Evolutionary conservation across 2,113 vertebrate species (phyloP), one percentile per base, ranked within the genome.

Genomic region (Coptodon bakossiorum): DNA sequence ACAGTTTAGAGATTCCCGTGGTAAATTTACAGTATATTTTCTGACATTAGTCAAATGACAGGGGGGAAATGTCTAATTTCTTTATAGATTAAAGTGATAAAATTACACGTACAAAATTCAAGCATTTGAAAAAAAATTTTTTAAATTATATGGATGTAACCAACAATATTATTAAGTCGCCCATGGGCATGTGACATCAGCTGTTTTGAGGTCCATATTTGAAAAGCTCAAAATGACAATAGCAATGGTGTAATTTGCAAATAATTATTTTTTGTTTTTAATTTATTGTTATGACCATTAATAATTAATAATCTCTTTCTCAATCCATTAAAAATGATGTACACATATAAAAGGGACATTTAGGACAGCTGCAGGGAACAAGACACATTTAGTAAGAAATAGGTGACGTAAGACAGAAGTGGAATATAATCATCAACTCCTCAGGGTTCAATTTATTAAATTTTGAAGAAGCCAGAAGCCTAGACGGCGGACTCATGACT

Each of bases 61-160:
- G n/a, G n/a, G n/a, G 36, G 34, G 12, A 24, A 40, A 43, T 71
- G 36, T 71, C 36, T 16, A 9, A 66, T 66, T 36, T 71, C n/a
- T 71, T 9, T 24, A 40, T 36, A 6, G 12, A 24, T 43, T 43
- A 43, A 43, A 71, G 36, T 38, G 61, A 36, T 66, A 13, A 71
- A 71, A 24, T 71, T 43, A 40, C n/a, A 43, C 36, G 36, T 22
- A 24, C 14, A 10, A 48, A 48, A 19, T 17, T 19, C 10, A 48
- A 19, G 10, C 14, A 76, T 48, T 76, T 31, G 14, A 27, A 29
- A 19, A 45, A 45, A 19, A 1, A 0, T 1, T 17, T 4, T 66
- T 66, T 66, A 2, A 8, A 50, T 76, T 76, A 29, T 76, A 12
- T 76, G 24, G 24, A 50, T 19, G 9, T 48, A 48, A 76, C 24